Evolutionary conservation across 2,113 vertebrate genomes (phyloP).

Genomic region (Baryphthengus martii): DNA sequence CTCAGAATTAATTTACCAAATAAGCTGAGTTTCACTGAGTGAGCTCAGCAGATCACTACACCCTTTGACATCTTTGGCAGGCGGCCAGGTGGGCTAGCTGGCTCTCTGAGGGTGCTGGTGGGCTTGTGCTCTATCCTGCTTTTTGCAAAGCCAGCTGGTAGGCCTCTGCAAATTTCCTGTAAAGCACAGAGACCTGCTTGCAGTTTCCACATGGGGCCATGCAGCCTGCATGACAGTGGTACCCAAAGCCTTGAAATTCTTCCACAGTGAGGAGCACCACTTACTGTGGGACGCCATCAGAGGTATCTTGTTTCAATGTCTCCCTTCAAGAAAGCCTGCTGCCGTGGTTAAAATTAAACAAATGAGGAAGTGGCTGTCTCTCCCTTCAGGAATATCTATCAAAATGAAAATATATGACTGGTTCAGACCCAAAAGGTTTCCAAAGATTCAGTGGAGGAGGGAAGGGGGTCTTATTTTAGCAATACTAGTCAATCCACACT

Average conservation of each 20-base stretch:
- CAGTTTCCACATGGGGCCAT: background rate
- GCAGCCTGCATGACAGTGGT: background rate
- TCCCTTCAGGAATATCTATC: background rate
- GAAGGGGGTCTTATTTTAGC: slow-evolving; percentile 14
- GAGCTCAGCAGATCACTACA: background rate
- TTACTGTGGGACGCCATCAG: background rate
- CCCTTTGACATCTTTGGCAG: background rate
- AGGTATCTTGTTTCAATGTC: background rate
- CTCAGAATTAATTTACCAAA: background rate
- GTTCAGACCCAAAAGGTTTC: background rate
- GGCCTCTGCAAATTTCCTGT: background rate
- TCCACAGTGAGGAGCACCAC: background rate
- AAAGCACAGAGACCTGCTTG: background rate
- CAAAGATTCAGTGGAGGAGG: background rate
- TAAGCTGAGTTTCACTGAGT: background rate
- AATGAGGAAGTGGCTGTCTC: background rate
- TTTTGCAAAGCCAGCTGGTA: background rate
- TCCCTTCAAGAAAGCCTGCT: background rate
- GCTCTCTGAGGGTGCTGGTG: background rate
- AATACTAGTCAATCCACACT: background rate
- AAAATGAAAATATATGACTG: background rate
- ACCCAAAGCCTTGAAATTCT: background rate
- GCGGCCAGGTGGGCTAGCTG: background rate
- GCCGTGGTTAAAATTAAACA: slow-evolving; percentile 11
- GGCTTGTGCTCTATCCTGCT: background rate